Conservation (phyloP, 2,888 invertebrate genomes). For the Agapostemon virescens region DNA sequence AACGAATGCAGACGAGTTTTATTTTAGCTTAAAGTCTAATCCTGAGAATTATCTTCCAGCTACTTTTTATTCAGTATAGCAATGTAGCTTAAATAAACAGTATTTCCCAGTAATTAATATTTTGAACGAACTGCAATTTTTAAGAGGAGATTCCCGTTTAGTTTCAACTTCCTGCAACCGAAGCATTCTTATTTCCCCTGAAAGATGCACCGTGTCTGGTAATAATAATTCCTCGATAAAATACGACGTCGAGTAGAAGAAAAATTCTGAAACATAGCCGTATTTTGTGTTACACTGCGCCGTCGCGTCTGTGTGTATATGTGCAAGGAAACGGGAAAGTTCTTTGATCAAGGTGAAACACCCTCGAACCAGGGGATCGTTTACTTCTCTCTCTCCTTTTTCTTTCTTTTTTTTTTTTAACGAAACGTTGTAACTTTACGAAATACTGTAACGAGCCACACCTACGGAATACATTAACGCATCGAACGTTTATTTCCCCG, state of each 20-base stretch:
- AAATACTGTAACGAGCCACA: slow-evolving; percentile 22
- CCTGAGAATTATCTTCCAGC: background rate
- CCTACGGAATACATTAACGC: slow-evolving; percentile 39
- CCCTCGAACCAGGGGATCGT: background rate
- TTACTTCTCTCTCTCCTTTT: no score
- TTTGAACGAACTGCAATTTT: background rate
- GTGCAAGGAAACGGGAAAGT: background rate
- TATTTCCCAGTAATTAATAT: background rate
- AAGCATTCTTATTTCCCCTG: background rate
- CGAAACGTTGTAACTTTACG: background rate
- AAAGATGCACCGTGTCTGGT: background rate
- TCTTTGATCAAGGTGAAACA: background rate
- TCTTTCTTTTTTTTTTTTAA: background rate
- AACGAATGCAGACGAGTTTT: no score
- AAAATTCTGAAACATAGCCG: background rate
- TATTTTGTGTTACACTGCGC: background rate
- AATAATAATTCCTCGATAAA: background rate
- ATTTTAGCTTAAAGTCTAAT: background rate
- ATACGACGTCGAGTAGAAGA: background rate
- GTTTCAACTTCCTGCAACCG: background rate
- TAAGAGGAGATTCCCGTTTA: background rate
- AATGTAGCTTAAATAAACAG: background rate
- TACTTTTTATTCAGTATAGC: background rate
- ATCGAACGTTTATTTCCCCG: slow-evolving; percentile 37
- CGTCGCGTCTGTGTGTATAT: background rate